Evolutionary conservation across 2,888 invertebrate genomes (phyloP).

Genomic region (Deilephila porcellus): DNA sequence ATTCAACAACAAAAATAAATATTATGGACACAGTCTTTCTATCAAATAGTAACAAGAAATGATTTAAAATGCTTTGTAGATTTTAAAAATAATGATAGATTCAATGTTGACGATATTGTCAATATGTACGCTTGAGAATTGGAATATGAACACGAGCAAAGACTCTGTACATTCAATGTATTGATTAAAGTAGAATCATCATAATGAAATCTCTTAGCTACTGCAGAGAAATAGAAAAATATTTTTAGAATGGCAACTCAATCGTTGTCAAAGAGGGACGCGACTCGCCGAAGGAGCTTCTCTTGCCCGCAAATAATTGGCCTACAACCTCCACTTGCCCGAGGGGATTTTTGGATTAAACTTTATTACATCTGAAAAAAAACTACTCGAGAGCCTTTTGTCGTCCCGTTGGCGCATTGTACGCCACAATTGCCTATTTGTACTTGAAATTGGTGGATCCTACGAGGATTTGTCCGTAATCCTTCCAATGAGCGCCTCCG

Average conservation of each 20-base stretch:
- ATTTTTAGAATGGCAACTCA: slow-evolving; percentile 36
- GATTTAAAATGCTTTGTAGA: no score
- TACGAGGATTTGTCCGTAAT: slow-evolving; percentile 40
- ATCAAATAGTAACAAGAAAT: no score
- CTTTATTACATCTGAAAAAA: slow-evolving; percentile 61
- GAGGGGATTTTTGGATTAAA: slow-evolving; percentile 75
- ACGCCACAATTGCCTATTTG: slow-evolving; percentile 48
- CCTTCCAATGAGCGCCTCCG: slow-evolving; percentile 41
- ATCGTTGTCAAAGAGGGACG: slow-evolving; percentile 37
- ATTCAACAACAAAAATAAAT: no score
- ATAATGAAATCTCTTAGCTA: background rate
- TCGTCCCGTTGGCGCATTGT: slow-evolving; percentile 52
- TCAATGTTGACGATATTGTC: no score
- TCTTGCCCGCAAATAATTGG: slow-evolving; percentile 71
- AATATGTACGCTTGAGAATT: no score
- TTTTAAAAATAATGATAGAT: no score
- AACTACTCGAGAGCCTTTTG: slow-evolving; percentile 54
- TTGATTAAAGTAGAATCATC: no score
- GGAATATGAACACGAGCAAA: no score
- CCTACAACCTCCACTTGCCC: slow-evolving; percentile 65
- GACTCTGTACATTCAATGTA: no score
- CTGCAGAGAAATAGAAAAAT: background rate
- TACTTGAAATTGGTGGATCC: slow-evolving; percentile 40
- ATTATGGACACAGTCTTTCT: no score
- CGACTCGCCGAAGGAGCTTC: slow-evolving; percentile 45